phyloP scores from a whole-genome alignment of 2,113 vertebrate genomes.

The Pelmatolapia mariae region DNA sequence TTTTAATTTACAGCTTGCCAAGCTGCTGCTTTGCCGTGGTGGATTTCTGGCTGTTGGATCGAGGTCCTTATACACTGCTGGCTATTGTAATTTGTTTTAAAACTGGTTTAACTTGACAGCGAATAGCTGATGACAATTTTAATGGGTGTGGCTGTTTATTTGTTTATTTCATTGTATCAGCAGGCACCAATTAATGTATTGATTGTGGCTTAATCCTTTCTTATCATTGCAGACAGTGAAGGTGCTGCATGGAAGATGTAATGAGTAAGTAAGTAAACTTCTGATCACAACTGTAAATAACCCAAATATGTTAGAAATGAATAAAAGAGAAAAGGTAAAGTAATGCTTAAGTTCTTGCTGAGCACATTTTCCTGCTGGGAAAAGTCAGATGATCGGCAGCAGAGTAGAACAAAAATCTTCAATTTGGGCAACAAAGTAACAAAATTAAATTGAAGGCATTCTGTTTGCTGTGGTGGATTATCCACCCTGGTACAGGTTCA shows the following conservation, averaged over 20 bases:
- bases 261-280: background rate
- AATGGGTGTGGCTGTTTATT: background rate
- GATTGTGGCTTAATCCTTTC: background rate
- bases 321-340: background rate
- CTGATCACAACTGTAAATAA: background rate
- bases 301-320: background rate
- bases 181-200: background rate
- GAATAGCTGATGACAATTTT: background rate
- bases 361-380: background rate
- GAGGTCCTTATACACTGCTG: background rate
- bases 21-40: accelerated
- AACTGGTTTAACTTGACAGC: background rate
- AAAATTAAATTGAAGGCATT: background rate
- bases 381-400: background rate
- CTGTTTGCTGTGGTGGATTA: background rate
- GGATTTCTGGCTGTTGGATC: background rate
- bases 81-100: background rate
- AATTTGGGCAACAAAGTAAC: background rate
- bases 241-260: background rate
- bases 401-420: background rate
- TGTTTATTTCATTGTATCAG: background rate
- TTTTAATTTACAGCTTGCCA: background rate
- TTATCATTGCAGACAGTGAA: background rate
- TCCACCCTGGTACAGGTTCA: background rate
- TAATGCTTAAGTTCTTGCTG: background rate